Percentiles rank a stretch among this genome's conserved stretches.
Conservation (phyloP, 2,113 vertebrate genomes). For the Heterocephalus glaber region DNA sequence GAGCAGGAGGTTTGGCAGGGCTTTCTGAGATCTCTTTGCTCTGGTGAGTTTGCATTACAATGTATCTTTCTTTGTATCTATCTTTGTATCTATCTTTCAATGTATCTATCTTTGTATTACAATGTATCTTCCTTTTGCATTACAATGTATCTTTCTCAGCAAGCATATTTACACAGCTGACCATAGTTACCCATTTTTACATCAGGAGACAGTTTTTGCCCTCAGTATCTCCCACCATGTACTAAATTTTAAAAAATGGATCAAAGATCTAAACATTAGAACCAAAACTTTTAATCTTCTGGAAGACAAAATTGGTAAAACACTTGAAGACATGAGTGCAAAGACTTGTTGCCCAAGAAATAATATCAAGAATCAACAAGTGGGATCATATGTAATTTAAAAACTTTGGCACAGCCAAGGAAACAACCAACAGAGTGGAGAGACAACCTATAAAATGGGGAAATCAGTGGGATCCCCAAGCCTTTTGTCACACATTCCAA, state of each 20-base stretch:
- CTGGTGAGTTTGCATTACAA: too few relatives aligned
- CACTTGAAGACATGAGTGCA: neutral
- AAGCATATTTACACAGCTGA: too few relatives aligned
- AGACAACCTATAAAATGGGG: neutral
- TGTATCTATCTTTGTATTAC: too few relatives aligned
- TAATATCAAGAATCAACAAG: neutral
- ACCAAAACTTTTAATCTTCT: neutral
- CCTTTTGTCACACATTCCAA: slow-evolving; percentile 86
- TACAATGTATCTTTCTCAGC: too few relatives aligned
- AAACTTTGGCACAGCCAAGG: neutral
- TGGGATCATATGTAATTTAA: neutral
- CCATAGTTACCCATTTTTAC: too few relatives aligned
- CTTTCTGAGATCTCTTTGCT: too few relatives aligned
- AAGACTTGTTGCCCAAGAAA: neutral
- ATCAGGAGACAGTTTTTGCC: too few relatives aligned
- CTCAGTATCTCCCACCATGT: neutral
- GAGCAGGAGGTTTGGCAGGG: too few relatives aligned
- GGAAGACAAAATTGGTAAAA: neutral
- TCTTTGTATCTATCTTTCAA: too few relatives aligned
- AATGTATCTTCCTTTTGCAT: too few relatives aligned
- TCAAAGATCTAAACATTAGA: neutral
- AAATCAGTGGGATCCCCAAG: slow-evolving; percentile 90
- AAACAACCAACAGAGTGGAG: neutral
- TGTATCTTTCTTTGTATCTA: too few relatives aligned
- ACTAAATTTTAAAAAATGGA: neutral